phyloP scores from a whole-genome alignment of 2,113 vertebrate genomes.

The Xiphophorus hellerii region DNA sequence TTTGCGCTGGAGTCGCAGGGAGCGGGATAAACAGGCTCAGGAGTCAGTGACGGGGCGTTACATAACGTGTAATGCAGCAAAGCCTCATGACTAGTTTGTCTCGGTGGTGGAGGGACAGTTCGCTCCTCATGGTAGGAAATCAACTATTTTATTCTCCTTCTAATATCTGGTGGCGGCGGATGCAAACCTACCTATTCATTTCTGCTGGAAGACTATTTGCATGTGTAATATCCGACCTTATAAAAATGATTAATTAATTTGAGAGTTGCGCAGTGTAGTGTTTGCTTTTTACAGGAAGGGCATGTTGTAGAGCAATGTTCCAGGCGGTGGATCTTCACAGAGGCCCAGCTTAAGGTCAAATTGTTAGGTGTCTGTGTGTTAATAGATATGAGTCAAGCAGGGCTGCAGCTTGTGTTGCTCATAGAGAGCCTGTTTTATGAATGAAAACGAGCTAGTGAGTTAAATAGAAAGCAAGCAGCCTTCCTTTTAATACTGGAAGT shows the following conservation, averaged over 20 bases:
- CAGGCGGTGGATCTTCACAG: constrained; percentile 31
- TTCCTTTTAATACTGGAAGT: background rate
- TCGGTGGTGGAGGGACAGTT: constrained; percentile 55
- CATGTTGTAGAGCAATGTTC: constrained; percentile 26
- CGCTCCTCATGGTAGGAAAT: constrained; percentile 63
- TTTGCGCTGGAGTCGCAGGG: constrained; percentile 8
- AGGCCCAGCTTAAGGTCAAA: constrained; percentile 48
- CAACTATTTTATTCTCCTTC: constrained; percentile 41
- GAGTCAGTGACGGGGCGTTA: constrained; percentile 70
- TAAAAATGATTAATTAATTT: constrained; percentile 28
- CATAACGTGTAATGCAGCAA: constrained; percentile 77
- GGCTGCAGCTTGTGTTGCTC: constrained; percentile 38
- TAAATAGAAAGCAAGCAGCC: constrained; percentile 9
- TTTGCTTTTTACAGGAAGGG: constrained; percentile 24
- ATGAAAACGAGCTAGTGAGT: constrained; percentile 45
- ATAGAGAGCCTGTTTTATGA: constrained; percentile 59
- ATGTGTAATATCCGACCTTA: constrained; percentile 4
- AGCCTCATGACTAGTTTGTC: constrained; percentile 65
- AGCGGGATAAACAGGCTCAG: constrained; percentile 59
- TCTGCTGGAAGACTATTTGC: background rate
- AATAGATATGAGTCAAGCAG: constrained; percentile 12
- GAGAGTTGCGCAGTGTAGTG: constrained; percentile 53
- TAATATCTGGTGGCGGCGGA: background rate
- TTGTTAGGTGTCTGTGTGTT: constrained; percentile 7
- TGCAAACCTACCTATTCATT: constrained; percentile 4